Base-by-base conservation (phyloP, 1,140 invertebrate genomes). In the Cyrtorhinus lividipennis region DNA sequence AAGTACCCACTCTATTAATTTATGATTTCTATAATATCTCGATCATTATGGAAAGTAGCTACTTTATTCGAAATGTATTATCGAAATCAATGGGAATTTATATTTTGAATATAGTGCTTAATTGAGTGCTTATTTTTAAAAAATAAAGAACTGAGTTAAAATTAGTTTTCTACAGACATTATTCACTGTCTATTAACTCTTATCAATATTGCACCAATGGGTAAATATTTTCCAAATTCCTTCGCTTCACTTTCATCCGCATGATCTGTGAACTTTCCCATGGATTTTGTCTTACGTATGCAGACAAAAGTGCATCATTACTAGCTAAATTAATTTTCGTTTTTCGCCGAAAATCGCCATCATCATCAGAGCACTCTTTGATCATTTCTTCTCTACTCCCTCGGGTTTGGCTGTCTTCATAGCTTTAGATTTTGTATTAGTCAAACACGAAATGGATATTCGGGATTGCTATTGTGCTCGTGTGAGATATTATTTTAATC, bases 11-110 rank as follows among this genome's bases (percentile, higher is more conserved):
- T 53, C 48, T 53, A 53, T 53, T 53, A 53, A 12, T 53, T 53
- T 53, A 53, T 53, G 48, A 53, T 53, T 53, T 53, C 48, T 53
- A 53, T 53, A 53, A 53, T 53, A 53, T 53, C 48, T 53, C 48
- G 5, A 38, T 38, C n/a, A n/a, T n/a, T n/a, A n/a, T n/a, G n/a
- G n/a, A n/a, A n/a, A n/a, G n/a, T n/a, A n/a, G n/a, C n/a, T n/a
- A n/a, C n/a, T n/a, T n/a, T n/a, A n/a, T n/a, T n/a, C n/a, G n/a
- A n/a, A n/a, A n/a, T n/a, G n/a, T n/a, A n/a, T n/a, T n/a, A n/a
- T n/a, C n/a, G n/a, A n/a, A n/a, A n/a, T n/a, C n/a, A n/a, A n/a
- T n/a, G n/a, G n/a, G n/a, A n/a, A n/a, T n/a, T n/a, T n/a, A n/a
- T n/a, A n/a, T n/a, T n/a, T n/a, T n/a, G n/a, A n/a, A n/a, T n/a